Conservation (phyloP, 2,797 vertebrate species). For the Emys orbicularis region DNA sequence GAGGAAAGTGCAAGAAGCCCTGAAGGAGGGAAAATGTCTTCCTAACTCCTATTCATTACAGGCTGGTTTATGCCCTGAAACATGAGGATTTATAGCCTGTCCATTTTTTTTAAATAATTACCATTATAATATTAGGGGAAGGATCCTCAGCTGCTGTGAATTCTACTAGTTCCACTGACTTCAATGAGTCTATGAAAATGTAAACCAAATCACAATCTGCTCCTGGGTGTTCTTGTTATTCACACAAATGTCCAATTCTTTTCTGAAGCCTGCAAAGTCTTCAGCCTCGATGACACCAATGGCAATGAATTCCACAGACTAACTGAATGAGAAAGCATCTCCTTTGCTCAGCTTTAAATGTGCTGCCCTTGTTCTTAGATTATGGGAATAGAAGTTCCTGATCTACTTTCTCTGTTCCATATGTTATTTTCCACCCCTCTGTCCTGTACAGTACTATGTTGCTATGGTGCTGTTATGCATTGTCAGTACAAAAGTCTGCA, state of each 20-base stretch:
- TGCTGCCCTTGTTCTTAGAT: neutral
- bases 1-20: neutral
- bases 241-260: fast-evolving
- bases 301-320: constrained; percentile 20
- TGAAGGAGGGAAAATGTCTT: neutral
- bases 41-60: neutral
- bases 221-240: neutral
- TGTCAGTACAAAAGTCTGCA: constrained; percentile 9
- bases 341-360: neutral
- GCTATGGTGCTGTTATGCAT: neutral
- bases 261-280: neutral
- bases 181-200: neutral
- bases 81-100: neutral
- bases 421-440: neutral
- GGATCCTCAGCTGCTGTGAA: neutral
- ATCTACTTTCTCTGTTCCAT: constrained; percentile 40
- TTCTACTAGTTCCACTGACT: neutral
- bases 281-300: constrained; percentile 25
- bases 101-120: neutral
- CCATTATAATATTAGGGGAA: neutral
- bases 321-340: neutral
- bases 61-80: neutral
- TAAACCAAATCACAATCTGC: neutral
- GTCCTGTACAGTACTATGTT: neutral
- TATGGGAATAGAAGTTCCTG: constrained; percentile 32